A percentile compares a stretch with the other conserved stretches of the same genome.
These are phyloP conservation scores for Aphyosemion australe DNA, from an alignment of 2,113 vertebrate genomes.

Conservation along the genomic window DNA sequence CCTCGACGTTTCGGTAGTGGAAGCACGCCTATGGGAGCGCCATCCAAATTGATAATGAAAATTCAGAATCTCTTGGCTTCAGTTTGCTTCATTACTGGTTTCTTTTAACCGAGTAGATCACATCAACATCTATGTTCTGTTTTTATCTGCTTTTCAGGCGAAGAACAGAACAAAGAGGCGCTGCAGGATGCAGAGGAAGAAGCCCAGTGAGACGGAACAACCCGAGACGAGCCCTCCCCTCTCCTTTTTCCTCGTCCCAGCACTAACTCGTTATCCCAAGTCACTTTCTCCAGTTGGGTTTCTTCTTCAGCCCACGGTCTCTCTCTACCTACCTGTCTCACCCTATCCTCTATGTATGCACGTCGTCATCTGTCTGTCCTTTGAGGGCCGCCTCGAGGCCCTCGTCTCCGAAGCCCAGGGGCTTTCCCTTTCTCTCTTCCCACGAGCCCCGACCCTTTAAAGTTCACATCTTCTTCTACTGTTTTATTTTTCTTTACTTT, in stretches of 20 bases:
- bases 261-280: constrained; percentile 39
- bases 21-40: no score
- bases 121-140: not conserved
- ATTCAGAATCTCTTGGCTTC: no score
- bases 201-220: constrained; percentile 93
- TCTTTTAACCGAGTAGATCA: no score
- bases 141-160: constrained; percentile 79
- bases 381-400: not conserved
- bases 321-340: constrained; percentile 28
- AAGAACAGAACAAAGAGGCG: constrained; percentile 97
- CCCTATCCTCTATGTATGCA: constrained; percentile 39
- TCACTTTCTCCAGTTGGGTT: constrained; percentile 39
- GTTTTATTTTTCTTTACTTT: constrained; percentile 43
- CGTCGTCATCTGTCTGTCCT: constrained; percentile 6
- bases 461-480: constrained; percentile 36
- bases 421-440: constrained; percentile 29
- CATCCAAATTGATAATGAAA: no score
- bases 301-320: constrained; percentile 46
- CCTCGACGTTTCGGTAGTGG: no score
- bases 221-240: constrained; percentile 78
- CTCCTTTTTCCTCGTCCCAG: constrained; percentile 17
- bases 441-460: constrained; percentile 44
- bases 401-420: constrained; percentile 57
- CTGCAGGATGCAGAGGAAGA: constrained; percentile 95
- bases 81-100: no score